Conservation (phyloP, 2,888 invertebrate species). For the Syrista parreyssii region DNA sequence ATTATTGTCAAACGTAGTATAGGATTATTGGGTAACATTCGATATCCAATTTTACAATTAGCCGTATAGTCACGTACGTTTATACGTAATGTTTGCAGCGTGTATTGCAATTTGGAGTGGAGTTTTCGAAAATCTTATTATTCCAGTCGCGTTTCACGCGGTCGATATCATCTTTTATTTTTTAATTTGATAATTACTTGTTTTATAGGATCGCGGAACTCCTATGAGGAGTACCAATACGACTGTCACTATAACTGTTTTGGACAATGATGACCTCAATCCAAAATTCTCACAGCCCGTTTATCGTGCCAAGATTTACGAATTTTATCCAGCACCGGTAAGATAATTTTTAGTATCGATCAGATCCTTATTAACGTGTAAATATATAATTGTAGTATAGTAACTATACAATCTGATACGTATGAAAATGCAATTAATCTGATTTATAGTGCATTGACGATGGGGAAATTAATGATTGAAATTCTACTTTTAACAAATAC, state of each 20-base stretch:
- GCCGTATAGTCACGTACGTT: not conserved
- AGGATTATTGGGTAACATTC: not conserved
- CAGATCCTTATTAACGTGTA: not conserved
- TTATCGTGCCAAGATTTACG: constrained; percentile 84
- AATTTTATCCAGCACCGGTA: constrained; percentile 84
- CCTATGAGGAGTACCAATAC: constrained; percentile 81
- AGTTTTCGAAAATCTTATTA: not conserved
- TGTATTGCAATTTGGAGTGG: not conserved
- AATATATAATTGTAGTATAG: not conserved
- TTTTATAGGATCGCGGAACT: constrained; percentile 81
- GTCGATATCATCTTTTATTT: not conserved
- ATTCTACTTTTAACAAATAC: no score
- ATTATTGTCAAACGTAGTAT: not conserved
- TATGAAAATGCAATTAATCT: not conserved
- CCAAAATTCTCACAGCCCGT: constrained; percentile 85
- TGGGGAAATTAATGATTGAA: no score
- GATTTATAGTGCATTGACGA: no score
- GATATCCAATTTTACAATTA: not conserved
- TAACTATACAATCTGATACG: not conserved
- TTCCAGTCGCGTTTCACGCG: not conserved
- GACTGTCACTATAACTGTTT: constrained; percentile 77
- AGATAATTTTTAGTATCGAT: constrained; percentile 51
- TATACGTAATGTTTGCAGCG: not conserved
- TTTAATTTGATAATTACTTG: constrained; percentile 9
- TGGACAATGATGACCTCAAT: constrained; percentile 84